Evolutionary conservation across 2,797 vertebrate genomes (phyloP), one percentile per base, ranked within the genome.

Genomic region (Centroberyx gerrardi): DNA sequence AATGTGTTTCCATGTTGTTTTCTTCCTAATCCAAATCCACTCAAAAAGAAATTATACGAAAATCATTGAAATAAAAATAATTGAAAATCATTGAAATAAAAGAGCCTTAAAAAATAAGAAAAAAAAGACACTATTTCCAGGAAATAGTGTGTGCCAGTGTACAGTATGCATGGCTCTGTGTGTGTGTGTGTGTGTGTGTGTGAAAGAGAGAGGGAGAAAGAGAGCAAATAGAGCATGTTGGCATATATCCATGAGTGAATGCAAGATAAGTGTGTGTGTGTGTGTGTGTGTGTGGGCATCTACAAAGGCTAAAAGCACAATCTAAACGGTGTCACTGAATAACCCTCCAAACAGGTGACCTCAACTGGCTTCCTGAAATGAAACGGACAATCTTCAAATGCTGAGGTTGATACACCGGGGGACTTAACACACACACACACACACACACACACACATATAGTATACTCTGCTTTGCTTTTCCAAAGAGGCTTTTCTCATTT

Each of bases 401-500:
- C 42, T 59, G 17, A 52, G 33, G 55, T 74, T 74, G 60, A 49
- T 18, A n/a, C 0, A 0, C 33, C 3, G 7, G 4, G 33, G 33
- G 7, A 33, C 42, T 33, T 33, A 12, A 10, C 22, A 22, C 22
- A 22, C 22, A 22, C 22, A 22, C 40, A 60, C 55, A 8, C 38
- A 13, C 33, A 33, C 33, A 33, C 33, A 33, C 33, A 33, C 33
- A 33, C 2, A 33, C 33, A 33, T 4, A 36, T 0, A 18, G 12
- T 36, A 40, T 29, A 3, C 12, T 56, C 42, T 15, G 63, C 55
- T 79, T 61, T 62, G 13, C 55, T 54, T 62, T 33, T 61, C 29
- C 27, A 69, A 66, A 79, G 68, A 55, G 33, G 55, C 70, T 86
- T 78, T 79, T 69, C 60, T 67, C 48, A 49, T 83, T 85, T 78